These are phyloP conservation scores for Agapornis roseicollis DNA, from an alignment of 2,113 vertebrate species.

Conservation along the genomic window DNA sequence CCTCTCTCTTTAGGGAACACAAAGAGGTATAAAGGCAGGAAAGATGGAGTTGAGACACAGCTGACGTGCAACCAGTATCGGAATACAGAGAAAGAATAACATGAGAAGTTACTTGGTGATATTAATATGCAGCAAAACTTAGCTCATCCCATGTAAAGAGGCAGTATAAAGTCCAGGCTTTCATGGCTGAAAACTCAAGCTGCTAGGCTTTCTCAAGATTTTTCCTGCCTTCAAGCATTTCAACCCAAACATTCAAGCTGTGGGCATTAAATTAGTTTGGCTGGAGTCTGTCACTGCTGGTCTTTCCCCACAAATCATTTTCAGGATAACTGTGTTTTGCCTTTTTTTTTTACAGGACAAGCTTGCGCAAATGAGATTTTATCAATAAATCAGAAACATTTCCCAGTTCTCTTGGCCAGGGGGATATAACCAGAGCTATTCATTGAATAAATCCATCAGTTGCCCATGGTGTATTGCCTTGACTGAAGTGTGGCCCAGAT, in stretches of 20 bases:
- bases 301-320: neutral
- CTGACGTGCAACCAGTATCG: neutral
- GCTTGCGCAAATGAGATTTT: neutral
- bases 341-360: neutral
- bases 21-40: neutral
- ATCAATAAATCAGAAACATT: neutral
- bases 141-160: neutral
- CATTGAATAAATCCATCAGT: constrained; percentile 40
- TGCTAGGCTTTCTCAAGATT: neutral
- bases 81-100: neutral
- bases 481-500: neutral
- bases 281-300: neutral
- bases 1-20: neutral
- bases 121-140: neutral
- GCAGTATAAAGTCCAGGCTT: neutral
- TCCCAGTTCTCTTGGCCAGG: neutral
- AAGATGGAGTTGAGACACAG: neutral
- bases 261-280: neutral
- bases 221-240: neutral
- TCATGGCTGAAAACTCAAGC: neutral
- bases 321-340: neutral
- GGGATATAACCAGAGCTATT: neutral
- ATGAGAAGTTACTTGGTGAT: neutral
- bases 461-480: neutral
- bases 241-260: neutral